A percentile compares a stretch with the other conserved stretches of the same genome.
Conservation (phyloP, 2,113 vertebrate genomes). For the Pterocles orientalis region DNA sequence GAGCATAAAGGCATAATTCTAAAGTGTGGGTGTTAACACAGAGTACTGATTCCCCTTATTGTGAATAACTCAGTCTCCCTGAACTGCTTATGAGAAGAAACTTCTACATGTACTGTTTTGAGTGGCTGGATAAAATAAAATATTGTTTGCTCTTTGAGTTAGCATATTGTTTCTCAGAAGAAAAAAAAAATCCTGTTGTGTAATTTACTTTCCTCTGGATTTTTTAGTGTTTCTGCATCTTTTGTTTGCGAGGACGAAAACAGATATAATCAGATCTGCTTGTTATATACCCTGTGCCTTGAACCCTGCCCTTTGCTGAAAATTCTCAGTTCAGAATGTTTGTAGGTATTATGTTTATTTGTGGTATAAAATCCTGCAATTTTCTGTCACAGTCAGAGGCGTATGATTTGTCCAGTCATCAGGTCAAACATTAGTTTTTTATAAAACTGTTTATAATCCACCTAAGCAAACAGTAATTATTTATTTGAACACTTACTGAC, state of each 20-base stretch:
- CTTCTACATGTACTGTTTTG: not conserved
- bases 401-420: not conserved
- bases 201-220: not conserved
- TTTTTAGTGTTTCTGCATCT: not conserved
- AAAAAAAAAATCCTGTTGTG: not conserved
- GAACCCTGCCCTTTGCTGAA: not conserved
- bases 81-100: not conserved
- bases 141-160: not conserved
- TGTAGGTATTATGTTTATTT: not conserved
- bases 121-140: not conserved
- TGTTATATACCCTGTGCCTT: not conserved
- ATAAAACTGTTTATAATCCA: not conserved
- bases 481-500: not conserved
- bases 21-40: not conserved
- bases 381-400: not conserved
- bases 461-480: not conserved
- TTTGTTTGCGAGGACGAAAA: not conserved
- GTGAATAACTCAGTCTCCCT: not conserved
- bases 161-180: not conserved
- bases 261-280: not conserved
- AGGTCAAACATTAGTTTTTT: not conserved
- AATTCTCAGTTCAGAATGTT: not conserved
- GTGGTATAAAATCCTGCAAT: not conserved
- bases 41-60: not conserved
- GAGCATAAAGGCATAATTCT: not conserved